Percentiles rank a stretch among this genome's conserved stretches.
phyloP scores from a whole-genome alignment of 2,888 invertebrate genomes.

The Barypeithes pellucidus region DNA sequence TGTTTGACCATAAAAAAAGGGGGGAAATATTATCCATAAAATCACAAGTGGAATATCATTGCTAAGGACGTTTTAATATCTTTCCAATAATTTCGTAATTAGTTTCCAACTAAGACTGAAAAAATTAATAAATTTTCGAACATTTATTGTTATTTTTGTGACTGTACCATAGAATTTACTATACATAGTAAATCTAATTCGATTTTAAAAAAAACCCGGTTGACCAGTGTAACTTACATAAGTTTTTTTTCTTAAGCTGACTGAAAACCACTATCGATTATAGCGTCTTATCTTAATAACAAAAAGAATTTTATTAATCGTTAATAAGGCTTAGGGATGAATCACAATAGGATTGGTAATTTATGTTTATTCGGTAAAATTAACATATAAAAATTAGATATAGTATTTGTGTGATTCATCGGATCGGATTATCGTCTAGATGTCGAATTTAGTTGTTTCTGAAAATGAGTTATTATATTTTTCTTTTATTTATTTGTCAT shows the following conservation, averaged over 20 bases:
- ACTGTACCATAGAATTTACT: no score
- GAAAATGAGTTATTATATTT: not conserved
- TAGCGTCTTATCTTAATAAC: slow-evolving; percentile 17
- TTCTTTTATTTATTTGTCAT: not conserved
- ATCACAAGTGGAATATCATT: no score
- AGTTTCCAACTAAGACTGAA: no score
- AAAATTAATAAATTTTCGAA: no score
- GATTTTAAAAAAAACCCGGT: no score
- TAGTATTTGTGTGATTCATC: slow-evolving; percentile 36
- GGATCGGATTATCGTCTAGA: slow-evolving; percentile 28
- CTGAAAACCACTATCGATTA: slow-evolving; percentile 13
- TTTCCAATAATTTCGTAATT: no score
- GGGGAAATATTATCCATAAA: no score
- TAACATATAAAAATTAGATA: slow-evolving; percentile 42
- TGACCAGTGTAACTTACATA: no score
- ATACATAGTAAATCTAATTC: no score
- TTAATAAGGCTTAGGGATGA: slow-evolving; percentile 52
- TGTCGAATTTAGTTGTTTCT: not conserved
- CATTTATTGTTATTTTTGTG: no score
- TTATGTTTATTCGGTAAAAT: slow-evolving; percentile 41
- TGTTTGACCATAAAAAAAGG: no score
- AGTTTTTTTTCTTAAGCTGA: slow-evolving; percentile 10
- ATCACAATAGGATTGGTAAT: slow-evolving; percentile 48
- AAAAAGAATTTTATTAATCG: slow-evolving; percentile 45
- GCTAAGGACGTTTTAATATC: no score